These are phyloP conservation scores for Yoshiicerus persimilis DNA, from an alignment of 1,140 invertebrate species.

Conservation along the genomic window DNA sequence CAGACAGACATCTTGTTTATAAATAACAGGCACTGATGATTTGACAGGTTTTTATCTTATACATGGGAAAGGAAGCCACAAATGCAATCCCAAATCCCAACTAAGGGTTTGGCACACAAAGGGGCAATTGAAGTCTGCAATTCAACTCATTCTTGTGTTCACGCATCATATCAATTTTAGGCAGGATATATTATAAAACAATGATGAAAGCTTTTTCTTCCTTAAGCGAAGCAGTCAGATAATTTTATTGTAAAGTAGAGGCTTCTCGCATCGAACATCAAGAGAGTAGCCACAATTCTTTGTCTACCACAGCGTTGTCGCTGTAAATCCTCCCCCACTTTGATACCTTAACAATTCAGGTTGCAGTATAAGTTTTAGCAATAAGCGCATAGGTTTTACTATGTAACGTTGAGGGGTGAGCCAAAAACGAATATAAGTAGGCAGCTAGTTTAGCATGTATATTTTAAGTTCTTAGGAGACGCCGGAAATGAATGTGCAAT, in stretches of 20 bases:
- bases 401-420: neutral
- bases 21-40: too few relatives aligned
- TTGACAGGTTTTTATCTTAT: too few relatives aligned
- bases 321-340: neutral
- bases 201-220: neutral
- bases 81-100: too few relatives aligned
- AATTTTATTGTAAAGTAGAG: neutral
- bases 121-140: neutral
- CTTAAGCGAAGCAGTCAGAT: neutral
- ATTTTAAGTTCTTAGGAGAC: neutral
- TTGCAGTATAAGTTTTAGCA: neutral
- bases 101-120: too few relatives aligned
- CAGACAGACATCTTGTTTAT: too few relatives aligned
- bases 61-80: too few relatives aligned
- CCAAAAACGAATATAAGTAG: neutral
- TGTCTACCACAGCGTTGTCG: neutral
- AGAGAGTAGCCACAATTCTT: neutral
- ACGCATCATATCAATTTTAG: neutral
- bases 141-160: neutral
- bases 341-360: neutral
- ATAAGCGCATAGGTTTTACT: neutral
- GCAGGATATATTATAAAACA: neutral
- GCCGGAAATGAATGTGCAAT: conserved; percentile 2
- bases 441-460: neutral
- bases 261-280: too few relatives aligned